Evolutionary conservation across 2,888 invertebrate species (phyloP), one percentile per base, ranked within the genome.

Genomic region (Beris morrisii): DNA sequence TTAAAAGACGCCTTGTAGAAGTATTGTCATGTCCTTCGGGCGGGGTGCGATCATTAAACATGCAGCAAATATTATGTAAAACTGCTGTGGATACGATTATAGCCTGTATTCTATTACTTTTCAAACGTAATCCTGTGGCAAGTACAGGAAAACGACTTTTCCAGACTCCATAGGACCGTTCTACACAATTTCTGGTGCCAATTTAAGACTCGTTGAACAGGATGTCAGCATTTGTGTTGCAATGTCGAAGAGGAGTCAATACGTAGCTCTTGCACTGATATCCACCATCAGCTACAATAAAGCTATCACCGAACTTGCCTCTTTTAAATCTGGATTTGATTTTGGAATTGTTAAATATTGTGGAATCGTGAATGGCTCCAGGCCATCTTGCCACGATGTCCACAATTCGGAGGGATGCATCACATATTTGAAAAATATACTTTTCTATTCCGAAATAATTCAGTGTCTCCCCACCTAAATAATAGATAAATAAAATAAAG

Each of bases 31-130:
- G n/a, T n/a, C n/a, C n/a, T n/a, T n/a, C n/a, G 4, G 48, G 48
- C 11, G 48, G 48, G 11, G 4, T 48, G 11, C 11, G 48, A 30
- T 58, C 46, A 1, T 30, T 46, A 4, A 22, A n/a, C 45, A 44
- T 45, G 30, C 22, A 7, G 28, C 59, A 59, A 31, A 70, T 66
- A 48, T 67, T 67, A 43, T 65, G 69, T 31, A 69, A 56, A 9
- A 70, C 66, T 11, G 64, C 68, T 13, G 69, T 67, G 38, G 66
- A 65, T 52, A 69, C 64, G 44, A 67, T 59, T 59, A 69, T 69
- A 22, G 65, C 52, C 44, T 67, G 43, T 15, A 30, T 38, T 54
- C 30, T 45, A 5, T 12, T 3, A 32, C 59, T 45, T 38, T 67
- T 52, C 53, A 66, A 53, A 5, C 66, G 64, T 45, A 68, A 48